Percentiles rank a stretch among this genome's conserved stretches.
These are phyloP conservation scores for Cantharis lateralis DNA, from an alignment of 2,888 invertebrate species.

Conservation along the genomic window DNA sequence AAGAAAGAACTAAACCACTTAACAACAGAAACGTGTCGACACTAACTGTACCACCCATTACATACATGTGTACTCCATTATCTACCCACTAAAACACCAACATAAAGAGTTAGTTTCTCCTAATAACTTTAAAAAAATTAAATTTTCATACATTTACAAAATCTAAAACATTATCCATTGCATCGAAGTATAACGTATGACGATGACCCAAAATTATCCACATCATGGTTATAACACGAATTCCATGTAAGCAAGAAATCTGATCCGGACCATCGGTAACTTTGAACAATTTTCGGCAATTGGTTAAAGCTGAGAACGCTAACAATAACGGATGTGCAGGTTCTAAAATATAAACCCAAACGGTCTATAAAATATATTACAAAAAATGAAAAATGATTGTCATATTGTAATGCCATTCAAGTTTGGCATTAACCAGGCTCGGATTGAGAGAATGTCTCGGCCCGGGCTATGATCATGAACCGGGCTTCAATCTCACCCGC, in stretches of 20 bases:
- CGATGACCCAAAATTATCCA: slow-evolving; percentile 58
- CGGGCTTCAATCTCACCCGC: no score
- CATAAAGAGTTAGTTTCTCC: not conserved
- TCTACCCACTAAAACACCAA: slow-evolving; percentile 25
- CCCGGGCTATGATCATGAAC: no score
- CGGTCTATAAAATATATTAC: no score
- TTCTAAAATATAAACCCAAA: slow-evolving; percentile 25
- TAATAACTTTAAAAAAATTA: not conserved
- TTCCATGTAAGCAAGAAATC: slow-evolving; percentile 56
- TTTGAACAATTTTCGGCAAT: slow-evolving; percentile 53
- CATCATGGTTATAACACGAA: slow-evolving; percentile 57
- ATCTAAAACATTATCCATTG: not conserved
- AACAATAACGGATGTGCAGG: slow-evolving; percentile 25
- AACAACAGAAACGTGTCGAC: slow-evolving; percentile 69
- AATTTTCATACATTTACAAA: not conserved
- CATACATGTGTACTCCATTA: slow-evolving; percentile 24
- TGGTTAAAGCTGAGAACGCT: slow-evolving; percentile 55
- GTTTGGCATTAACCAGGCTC: no score
- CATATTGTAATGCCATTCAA: no score
- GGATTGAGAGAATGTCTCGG: no score
- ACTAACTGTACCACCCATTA: slow-evolving; percentile 31
- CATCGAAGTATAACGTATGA: not conserved
- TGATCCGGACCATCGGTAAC: slow-evolving; percentile 50
- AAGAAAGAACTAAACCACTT: slow-evolving; percentile 63
- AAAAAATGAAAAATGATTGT: no score